Percentiles rank a stretch among this genome's conserved stretches.
These are phyloP conservation scores for Brachyhypopomus gauderio DNA, from an alignment of 2,113 vertebrate species.

Conservation along the genomic window DNA sequence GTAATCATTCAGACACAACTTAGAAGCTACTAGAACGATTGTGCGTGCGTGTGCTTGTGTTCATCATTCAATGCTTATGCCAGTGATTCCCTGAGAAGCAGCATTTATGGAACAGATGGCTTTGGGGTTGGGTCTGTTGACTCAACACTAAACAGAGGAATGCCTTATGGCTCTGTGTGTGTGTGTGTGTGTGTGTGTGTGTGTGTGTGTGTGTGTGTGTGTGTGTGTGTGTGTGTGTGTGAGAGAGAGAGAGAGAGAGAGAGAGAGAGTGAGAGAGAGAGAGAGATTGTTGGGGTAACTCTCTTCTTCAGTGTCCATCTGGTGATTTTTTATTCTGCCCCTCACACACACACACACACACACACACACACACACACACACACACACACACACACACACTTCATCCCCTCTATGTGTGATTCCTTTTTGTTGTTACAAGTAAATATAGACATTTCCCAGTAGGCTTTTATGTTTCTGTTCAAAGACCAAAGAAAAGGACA, in stretches of 20 bases:
- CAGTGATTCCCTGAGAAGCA: slow-evolving; percentile 5
- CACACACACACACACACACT: slow-evolving; percentile 19
- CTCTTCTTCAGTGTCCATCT: neutral
- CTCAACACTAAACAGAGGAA: neutral
- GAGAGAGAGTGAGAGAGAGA: no score
- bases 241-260: no score
- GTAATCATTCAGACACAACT: no score
- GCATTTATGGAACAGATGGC: slow-evolving; percentile 31
- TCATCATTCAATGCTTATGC: neutral
- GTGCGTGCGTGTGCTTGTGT: slow-evolving; percentile 72
- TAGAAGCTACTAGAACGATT: no score
- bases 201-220: slow-evolving; percentile 38
- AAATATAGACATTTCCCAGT: neutral
- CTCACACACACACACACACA: slow-evolving; percentile 17
- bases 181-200: slow-evolving; percentile 8
- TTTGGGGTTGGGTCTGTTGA: slow-evolving; percentile 12
- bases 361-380: slow-evolving; percentile 29
- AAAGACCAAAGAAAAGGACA: slow-evolving; percentile 20
- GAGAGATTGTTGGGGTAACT: no score
- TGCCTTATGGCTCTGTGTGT: no score
- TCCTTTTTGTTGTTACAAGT: neutral
- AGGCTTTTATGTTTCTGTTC: neutral
- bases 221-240: no score
- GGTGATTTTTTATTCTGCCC: neutral
- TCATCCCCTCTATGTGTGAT: slow-evolving; percentile 40